These are phyloP conservation scores for Kuschelorhynchus macadamiae DNA, from an alignment of 2,888 invertebrate species.

Conservation along the genomic window DNA sequence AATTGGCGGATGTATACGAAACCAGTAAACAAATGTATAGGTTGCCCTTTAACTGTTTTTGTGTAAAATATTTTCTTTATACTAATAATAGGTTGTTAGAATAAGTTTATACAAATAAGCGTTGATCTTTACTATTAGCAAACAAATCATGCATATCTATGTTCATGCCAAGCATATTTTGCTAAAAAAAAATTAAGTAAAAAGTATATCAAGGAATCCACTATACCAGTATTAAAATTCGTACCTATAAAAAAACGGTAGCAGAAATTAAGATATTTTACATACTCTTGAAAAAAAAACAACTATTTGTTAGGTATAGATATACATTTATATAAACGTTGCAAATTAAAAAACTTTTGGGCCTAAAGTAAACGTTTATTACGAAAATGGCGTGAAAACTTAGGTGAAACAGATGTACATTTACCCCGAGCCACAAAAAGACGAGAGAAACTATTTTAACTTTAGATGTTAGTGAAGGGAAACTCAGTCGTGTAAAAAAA, in stretches of 20 bases:
- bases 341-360: slow-evolving; percentile 14
- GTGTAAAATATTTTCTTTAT: slow-evolving; percentile 44
- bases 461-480: background rate
- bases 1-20: slow-evolving; percentile 45
- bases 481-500: slow-evolving; percentile 5
- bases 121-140: slow-evolving; percentile 44
- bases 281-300: slow-evolving; percentile 27
- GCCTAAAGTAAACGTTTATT: slow-evolving; percentile 30
- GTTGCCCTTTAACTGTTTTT: slow-evolving; percentile 45
- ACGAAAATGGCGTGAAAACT: slow-evolving; percentile 31
- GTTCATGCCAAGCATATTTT: slow-evolving; percentile 45
- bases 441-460: slow-evolving; percentile 10
- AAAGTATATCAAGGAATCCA: slow-evolving; percentile 45
- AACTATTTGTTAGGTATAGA: slow-evolving; percentile 26
- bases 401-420: slow-evolving; percentile 16
- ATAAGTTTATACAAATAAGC: slow-evolving; percentile 47
- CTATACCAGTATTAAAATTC: slow-evolving; percentile 68
- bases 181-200: slow-evolving; percentile 26
- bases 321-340: slow-evolving; percentile 34
- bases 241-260: slow-evolving; percentile 64
- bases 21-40: slow-evolving; percentile 42
- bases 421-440: slow-evolving; percentile 1
- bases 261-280: slow-evolving; percentile 42
- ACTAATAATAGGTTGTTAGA: slow-evolving; percentile 45
- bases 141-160: slow-evolving; percentile 46